Conservation (phyloP, 2,113 vertebrate species). For the Carollia perspicillata region DNA sequence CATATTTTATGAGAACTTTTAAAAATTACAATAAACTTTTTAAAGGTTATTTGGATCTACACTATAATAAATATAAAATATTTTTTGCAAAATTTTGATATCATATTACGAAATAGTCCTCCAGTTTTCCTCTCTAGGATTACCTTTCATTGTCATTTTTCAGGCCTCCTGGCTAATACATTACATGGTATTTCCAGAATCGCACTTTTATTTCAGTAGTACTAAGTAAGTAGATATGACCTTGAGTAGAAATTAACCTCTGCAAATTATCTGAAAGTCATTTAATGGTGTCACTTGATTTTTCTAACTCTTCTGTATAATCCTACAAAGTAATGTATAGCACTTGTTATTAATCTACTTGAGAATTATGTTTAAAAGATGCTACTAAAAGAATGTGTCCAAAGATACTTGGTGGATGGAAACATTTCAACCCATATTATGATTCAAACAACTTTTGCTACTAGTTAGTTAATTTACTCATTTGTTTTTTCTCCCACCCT, state of each 20-base stretch:
- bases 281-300: background rate
- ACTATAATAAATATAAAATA: background rate
- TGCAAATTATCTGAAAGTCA: background rate
- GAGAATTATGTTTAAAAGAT: background rate
- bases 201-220: background rate
- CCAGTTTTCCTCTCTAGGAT: background rate
- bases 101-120: background rate
- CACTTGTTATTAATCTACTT: constrained; percentile 19
- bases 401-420: background rate
- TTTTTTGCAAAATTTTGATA: background rate
- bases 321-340: background rate
- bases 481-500: background rate
- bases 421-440: background rate
- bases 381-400: background rate
- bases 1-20: background rate
- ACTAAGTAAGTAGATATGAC: background rate
- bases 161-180: background rate
- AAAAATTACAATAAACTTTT: background rate
- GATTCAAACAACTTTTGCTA: background rate
- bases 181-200: background rate
- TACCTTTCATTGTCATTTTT: background rate
- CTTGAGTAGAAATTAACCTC: background rate
- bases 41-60: background rate
- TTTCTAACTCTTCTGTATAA: background rate
- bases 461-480: background rate